Conservation (phyloP, 2,888 invertebrate species). For the Calephelis perditalis region DNA sequence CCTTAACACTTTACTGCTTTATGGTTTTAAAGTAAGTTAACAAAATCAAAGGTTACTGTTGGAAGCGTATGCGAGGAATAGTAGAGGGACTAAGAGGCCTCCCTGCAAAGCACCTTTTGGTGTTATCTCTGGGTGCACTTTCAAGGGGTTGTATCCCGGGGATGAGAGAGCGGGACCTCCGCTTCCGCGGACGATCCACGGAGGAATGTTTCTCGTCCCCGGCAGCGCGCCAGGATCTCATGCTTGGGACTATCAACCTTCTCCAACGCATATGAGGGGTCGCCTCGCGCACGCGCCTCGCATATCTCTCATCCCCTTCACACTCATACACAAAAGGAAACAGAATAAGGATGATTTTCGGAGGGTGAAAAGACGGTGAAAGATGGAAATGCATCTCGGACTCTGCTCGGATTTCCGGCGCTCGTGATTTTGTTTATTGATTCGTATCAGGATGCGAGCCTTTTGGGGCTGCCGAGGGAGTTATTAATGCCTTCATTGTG, state of each 20-base stretch:
- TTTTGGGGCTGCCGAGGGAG: conserved; percentile 44
- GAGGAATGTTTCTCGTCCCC: conserved; percentile 66
- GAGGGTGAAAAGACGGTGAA: conserved; percentile 75
- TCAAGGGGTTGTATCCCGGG: conserved; percentile 45
- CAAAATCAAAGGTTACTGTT: neutral
- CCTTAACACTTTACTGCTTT: conserved; percentile 27
- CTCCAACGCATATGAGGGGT: conserved; percentile 68
- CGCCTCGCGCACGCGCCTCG: conserved; percentile 64
- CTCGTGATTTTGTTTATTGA: conserved; percentile 76
- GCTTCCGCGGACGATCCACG: conserved; percentile 70
- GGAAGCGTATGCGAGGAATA: conserved; percentile 4
- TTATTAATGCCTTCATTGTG: conserved; percentile 67
- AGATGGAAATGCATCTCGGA: conserved; percentile 77
- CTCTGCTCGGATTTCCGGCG: conserved; percentile 75
- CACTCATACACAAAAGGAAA: conserved; percentile 44
- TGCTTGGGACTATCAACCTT: conserved; percentile 61
- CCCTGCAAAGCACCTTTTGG: conserved; percentile 22
- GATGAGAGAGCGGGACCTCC: conserved; percentile 74
- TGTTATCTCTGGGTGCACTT: conserved; percentile 33
- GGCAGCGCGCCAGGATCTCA: conserved; percentile 65
- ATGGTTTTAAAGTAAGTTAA: conserved; percentile 21
- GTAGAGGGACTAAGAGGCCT: conserved; percentile 16
- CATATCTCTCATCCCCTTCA: conserved; percentile 43
- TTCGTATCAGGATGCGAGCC: conserved; percentile 54
- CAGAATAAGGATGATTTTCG: conserved; percentile 68